Evolutionary conservation across 1,140 invertebrate species (phyloP), one percentile per base, ranked within the genome.

Genomic region (Drosophila fuyamai): DNA sequence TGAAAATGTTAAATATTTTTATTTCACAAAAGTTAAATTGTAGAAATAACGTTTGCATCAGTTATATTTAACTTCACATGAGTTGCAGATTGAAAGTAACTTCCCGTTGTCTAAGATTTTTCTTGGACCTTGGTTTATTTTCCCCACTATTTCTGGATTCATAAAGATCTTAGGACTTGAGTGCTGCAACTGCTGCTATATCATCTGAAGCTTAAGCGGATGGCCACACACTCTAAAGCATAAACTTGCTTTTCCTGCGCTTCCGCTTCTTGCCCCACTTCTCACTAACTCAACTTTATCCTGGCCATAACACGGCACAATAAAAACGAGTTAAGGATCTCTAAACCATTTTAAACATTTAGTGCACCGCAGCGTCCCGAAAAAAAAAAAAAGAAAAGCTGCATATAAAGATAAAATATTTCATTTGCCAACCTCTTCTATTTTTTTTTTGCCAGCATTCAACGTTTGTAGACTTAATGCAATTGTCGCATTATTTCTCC

Each of bases 361-460:
- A 77, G 75, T 77, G 75, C 44, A 77, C 73, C 62, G 62, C 73
- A 68, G 73, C 73, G 55, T 12, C 16, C 8, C 6, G 8, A 32
- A 32, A 32, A 32, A 32, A 32, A 35, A 56, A 63, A 58, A 44
- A 16, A 38, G 7, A 18, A 38, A 38, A 70, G 60, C 62, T 60
- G 74, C 74, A 77, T 71, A 77, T 62, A 77, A 62, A 77, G 75
- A 77, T 77, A 77, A 77, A 68, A 77, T 77, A 77, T 77, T 62
- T 77, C 55, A 58, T 76, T 54, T 68, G 72, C 50, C 57, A 51
- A 55, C 16, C 47, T 23, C 48, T 32, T 53, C 6, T 32, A 13
- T 40, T 16, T 43, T 70, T 36, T 50, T 47, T 48, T 7, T 38
- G 55, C 38, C 29, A 57, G 54, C 55, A 40, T 54, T 50, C 44